Evolutionary conservation across 2,113 vertebrate species (phyloP), one percentile per base, ranked within the genome.

Genomic region (Calonectris borealis): DNA sequence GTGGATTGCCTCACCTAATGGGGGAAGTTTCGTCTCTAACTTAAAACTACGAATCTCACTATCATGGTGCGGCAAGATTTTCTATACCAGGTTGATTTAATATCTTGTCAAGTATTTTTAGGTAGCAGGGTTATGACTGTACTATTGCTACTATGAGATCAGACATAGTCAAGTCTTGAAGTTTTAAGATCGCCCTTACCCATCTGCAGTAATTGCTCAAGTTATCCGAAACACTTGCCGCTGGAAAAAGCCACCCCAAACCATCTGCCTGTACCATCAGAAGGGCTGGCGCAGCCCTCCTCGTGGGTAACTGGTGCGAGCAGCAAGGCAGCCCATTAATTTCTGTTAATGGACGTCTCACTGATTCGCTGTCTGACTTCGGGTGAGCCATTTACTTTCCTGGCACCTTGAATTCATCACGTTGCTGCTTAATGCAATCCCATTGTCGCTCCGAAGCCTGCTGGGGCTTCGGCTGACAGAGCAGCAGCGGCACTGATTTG

Each of bases 391-490:
- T 24, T 80, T 51, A 6, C 48, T 57, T 81, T 20, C 72, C 79
- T 48, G 58, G 62, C 83, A 52, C 36, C 71, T 55, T 9, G 21
- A 51, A 55, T 73, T 64, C 31, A 21, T 46, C 17, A 1, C 2
- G 1, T 48, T 25, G 34, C 58, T 49, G 2, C 60, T 38, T 44
- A 22, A 38, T 32, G 49, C 55, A 20, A 5, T 9, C 27, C 55
- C 9, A 1, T 2, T 24, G 46, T 42, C 0, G 1, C 61, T 70
- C 20, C 14, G 3, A 6, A 15, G 49, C 2, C 0, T 11, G 38
- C 58, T 42, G 26, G 10, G 42, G 46, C 48, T 85, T 58, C 69
- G 18, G 64, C 62, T 81, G 79, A 10, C 32, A 20, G 58, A 31
- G 78, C 82, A 71, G 72, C 66, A 54, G 55, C 1, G 1, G 40